phyloP scores from a whole-genome alignment of 2,888 invertebrate species.

The Leuctra nigra region DNA sequence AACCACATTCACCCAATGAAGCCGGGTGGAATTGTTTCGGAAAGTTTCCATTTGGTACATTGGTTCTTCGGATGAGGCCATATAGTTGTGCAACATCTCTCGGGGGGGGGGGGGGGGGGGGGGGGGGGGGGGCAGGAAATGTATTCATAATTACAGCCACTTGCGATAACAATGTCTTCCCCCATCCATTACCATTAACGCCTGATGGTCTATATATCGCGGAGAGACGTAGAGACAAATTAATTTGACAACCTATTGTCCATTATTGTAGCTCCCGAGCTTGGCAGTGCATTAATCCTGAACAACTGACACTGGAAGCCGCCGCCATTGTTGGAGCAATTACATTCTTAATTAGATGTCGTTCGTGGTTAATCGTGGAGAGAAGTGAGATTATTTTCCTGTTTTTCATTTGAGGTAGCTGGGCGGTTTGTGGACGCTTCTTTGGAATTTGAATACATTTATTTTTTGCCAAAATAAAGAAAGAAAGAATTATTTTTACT shows the following conservation, averaged over 20 bases:
- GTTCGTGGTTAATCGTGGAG: too few relatives aligned
- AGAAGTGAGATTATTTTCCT: too few relatives aligned
- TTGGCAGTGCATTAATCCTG: slow-evolving; percentile 1
- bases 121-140: slow-evolving; percentile 4
- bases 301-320: neutral
- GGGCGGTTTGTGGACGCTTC: neutral
- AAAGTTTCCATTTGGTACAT: too few relatives aligned
- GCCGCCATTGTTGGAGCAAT: too few relatives aligned
- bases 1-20: too few relatives aligned
- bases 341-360: too few relatives aligned
- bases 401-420: neutral
- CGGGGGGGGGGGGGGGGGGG: too few relatives aligned
- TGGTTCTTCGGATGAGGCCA: too few relatives aligned
- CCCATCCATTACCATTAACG: neutral
- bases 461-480: too few relatives aligned
- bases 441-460: too few relatives aligned
- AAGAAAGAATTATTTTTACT: too few relatives aligned
- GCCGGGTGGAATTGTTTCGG: too few relatives aligned
- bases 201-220: neutral
- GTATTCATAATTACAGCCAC: slow-evolving; percentile 14
- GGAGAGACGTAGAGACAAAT: neutral
- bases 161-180: slow-evolving; percentile 8
- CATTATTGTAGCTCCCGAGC: slow-evolving; percentile 7
- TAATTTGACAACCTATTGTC: slow-evolving; percentile 7
- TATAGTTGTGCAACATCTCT: neutral